Percentiles rank a stretch among this genome's conserved stretches.
Evolutionary conservation across 2,113 vertebrate species (phyloP).

Genomic region (Panthera uncia): DNA sequence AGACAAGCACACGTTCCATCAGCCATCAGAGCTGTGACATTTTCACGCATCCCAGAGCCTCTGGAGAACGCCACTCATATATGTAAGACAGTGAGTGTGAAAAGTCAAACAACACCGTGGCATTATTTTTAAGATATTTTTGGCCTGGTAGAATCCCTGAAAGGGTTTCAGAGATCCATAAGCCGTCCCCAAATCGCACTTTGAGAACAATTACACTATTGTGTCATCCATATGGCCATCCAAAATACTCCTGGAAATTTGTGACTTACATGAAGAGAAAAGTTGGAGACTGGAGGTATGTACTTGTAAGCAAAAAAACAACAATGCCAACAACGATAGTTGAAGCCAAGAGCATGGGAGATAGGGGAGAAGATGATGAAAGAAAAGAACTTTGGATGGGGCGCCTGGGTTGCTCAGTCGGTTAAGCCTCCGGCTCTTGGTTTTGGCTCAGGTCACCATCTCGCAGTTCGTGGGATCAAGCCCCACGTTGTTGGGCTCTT

Average conservation of each 20-base stretch:
- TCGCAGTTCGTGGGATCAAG: too few relatives aligned
- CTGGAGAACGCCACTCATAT: neutral
- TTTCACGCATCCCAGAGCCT: accelerated
- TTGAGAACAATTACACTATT: neutral
- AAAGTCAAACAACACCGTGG: neutral
- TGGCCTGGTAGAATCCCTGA: neutral
- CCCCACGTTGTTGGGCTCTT: too few relatives aligned
- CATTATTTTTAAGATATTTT: neutral
- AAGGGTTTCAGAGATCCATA: neutral
- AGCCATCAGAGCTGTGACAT: neutral
- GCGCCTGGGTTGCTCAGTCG: too few relatives aligned
- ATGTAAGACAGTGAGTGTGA: too few relatives aligned
- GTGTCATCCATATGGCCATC: neutral
- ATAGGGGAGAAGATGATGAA: neutral
- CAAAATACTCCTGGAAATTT: neutral
- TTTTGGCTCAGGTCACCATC: too few relatives aligned
- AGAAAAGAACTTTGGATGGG: neutral
- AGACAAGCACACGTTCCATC: neutral
- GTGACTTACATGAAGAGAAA: neutral
- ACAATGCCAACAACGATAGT: neutral
- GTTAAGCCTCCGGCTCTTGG: too few relatives aligned
- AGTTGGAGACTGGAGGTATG: neutral
- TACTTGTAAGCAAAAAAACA: neutral
- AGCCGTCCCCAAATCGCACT: neutral
- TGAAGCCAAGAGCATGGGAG: neutral